Evolutionary conservation across 1,140 invertebrate genomes (phyloP), one percentile per base, ranked within the genome.

Genomic region (Mylabris phalerata): DNA sequence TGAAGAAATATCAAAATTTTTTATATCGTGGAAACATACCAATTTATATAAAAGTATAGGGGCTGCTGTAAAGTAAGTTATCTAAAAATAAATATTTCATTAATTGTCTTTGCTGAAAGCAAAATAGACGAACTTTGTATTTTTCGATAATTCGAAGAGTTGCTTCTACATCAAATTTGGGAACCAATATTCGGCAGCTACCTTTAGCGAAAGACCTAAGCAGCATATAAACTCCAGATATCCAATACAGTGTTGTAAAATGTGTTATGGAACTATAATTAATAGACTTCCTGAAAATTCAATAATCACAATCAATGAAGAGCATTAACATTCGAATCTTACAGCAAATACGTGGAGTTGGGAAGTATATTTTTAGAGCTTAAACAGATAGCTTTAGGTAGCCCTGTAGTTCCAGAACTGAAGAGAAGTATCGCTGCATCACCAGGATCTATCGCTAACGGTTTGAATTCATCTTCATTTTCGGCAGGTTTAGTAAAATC

Each of bases 401-500:
- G 71, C 41, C 87, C 87, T 39, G 86, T 89, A 3, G 86, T 88
- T 4, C 88, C 88, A 65, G 85, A 88, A 1, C 86, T 80, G 57
- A 72, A 78, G 6, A 78, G 42, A 10, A 80, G 70, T 0, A 71
- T 41, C 4, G 67, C 70, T 1, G 66, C 74, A 9, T 60, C n/a
- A n/a, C 61, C 24, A 57, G 62, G 55, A 2, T 60, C 39, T 4
- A 66, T 57, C 32, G 46, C 41, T 11, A 46, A 41, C 27, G 71
- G 71, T 50, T 49, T 46, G 45, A 71, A 72, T 19, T 49, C 32
- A 13, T 66, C 57, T 59, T 67, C 69, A 2, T 62, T 51, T 24
- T 57, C 26, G 9, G 43, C 32, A 11, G 32, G 44, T 52, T 58
- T 45, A 7, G 64, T 41, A n/a, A 67, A 66, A n/a, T 58, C 55